Base-by-base conservation (phyloP, 2,888 invertebrate genomes). In the Pheosia tremula region DNA sequence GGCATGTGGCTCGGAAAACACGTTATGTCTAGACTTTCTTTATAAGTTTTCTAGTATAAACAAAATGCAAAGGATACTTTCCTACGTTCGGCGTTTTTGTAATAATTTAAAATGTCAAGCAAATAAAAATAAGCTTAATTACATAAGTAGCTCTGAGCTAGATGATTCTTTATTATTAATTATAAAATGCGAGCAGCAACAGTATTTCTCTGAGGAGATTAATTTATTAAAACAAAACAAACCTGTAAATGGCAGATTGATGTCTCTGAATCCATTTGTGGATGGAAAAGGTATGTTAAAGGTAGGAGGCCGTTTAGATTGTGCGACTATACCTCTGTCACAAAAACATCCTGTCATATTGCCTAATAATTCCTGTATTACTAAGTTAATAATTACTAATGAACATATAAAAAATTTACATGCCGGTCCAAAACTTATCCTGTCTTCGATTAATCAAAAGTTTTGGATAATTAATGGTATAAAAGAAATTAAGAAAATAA, bases 381-480 rank as follows among this genome's bases (percentile, higher is more conserved):
- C 53, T 9, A 36, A 5, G 9, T 10, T 53, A n/a, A 9, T 53
- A 7, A 5, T 53, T 5, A 10, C 5, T 4, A 36, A 53, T 13
- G 36, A 53, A 37, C 53, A 53, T 10, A 36, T 36, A 9, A 13
- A 36, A 13, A 10, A n/a, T 7, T 53, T 53, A 37, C 53, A 53
- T 37, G 53, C 53, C 3, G 53, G 53, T 5, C 36, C 53, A 9
- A 24, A 53, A 36, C 53, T 53, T 13, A 3, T 37, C 1, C 36
- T 53, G 36, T 36, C 9, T 4, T 53, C 53, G 5, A 13, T 53
- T 53, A 36, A 9, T 10, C 36, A 53, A 53, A 53, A 36, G 4
- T 58, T 45, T 52, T 58, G 58, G 58, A 36, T 52, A 4, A 58
- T 58, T 50, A 52, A 41, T n/a, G 58, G 58, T 11, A 50, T 50